phyloP scores from a whole-genome alignment of 2,888 invertebrate genomes.

The Amiota minor region DNA sequence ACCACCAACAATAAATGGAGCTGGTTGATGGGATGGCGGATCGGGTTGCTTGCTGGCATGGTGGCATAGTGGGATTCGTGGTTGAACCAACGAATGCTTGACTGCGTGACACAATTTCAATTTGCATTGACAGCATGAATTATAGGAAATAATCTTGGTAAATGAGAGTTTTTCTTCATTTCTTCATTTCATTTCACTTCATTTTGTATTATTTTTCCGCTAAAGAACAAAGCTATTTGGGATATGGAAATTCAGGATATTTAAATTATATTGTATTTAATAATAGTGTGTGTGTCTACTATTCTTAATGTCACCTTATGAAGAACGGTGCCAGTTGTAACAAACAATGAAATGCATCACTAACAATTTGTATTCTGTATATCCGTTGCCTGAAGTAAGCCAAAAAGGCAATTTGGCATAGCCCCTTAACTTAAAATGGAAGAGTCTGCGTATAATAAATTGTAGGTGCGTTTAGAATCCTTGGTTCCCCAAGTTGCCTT shows the following conservation, averaged over 20 bases:
- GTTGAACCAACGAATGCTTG: slow-evolving; percentile 36
- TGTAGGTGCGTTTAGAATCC: no score
- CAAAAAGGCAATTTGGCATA: no score
- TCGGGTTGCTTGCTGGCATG: slow-evolving; percentile 1
- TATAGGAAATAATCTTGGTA: slow-evolving; percentile 63
- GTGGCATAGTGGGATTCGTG: neutral
- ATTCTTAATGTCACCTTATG: no score
- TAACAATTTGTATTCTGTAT: no score
- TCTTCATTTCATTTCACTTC: slow-evolving; percentile 13
- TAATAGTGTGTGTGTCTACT: no score
- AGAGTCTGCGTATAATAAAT: neutral
- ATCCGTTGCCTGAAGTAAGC: no score
- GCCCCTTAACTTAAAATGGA: neutral
- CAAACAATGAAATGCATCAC: neutral
- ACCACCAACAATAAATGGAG: slow-evolving; percentile 51
- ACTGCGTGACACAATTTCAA: slow-evolving; percentile 66
- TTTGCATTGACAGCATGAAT: slow-evolving; percentile 67
- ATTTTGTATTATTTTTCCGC: slow-evolving; percentile 1
- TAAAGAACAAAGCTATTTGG: neutral
- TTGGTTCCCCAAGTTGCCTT: slow-evolving; percentile 30
- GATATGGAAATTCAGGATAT: slow-evolving; percentile 7
- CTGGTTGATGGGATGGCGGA: slow-evolving; percentile 36
- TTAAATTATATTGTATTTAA: neutral
- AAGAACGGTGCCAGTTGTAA: neutral
- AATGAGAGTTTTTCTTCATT: slow-evolving; percentile 55